Evolutionary conservation across 2,888 invertebrate species (phyloP), one percentile per base, ranked within the genome.

Genomic region (Sminthurinus aureus): DNA sequence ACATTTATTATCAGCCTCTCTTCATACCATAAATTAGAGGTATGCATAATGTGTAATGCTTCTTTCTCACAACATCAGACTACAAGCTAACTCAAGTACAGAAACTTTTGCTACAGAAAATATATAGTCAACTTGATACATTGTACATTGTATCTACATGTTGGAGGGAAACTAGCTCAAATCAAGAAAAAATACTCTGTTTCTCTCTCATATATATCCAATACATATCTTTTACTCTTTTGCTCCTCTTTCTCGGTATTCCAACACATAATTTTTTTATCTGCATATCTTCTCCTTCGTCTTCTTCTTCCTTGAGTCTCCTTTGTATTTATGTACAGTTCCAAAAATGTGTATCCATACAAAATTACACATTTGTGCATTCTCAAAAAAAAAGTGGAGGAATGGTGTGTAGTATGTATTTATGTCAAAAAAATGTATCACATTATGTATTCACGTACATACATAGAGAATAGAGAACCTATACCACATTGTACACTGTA

Each of bases 81-180:
- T 38, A 38, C 38, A 38, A 1, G 6, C 38, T 38, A 38, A 58
- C 58, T 58, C 58, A 58, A 58, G 9, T 58, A 12, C 58, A 12
- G n/a, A 58, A 58, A 15, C 58, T 12, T 58, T 58, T 58, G 9
- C 38, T 38, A 38, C 38, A 38, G 38, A 38, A 38, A 38, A 6
- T 38, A 38, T 38, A 38, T 20, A 69, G 69, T 69, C n/a, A n/a
- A n/a, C n/a, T n/a, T n/a, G n/a, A n/a, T 64, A 64, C 69, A 69
- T 9, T 0, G 22, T 58, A 58, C 15, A 58, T n/a, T n/a, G n/a
- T n/a, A n/a, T n/a, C n/a, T n/a, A n/a, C n/a, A n/a, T n/a, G n/a
- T n/a, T n/a, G n/a, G n/a, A 9, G 58, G 18, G 9, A 58, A 58
- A 58, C 4, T 58, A 58, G 58, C 18, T 15, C 4, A 58, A 58